phyloP scores from a whole-genome alignment of 2,113 vertebrate genomes.

The Eulemur macaco region DNA sequence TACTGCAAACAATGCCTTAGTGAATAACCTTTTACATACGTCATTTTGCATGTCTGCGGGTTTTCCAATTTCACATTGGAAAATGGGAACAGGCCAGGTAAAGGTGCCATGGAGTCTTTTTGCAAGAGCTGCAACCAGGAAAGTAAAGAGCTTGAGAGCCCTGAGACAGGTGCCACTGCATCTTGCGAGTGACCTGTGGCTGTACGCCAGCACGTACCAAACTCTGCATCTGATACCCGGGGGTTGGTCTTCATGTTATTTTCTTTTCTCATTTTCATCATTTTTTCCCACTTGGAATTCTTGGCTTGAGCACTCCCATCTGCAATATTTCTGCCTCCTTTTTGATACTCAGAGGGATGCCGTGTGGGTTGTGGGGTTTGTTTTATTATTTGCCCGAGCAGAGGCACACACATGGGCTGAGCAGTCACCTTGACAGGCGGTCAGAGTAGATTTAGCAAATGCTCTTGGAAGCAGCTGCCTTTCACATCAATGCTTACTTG shows the following conservation, averaged over 20 bases:
- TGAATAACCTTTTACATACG: background rate
- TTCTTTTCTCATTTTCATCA: background rate
- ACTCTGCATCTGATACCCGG: background rate
- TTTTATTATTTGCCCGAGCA: background rate
- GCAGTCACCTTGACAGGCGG: conserved; percentile 2
- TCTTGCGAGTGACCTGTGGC: background rate
- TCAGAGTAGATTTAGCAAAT: conserved; percentile 10
- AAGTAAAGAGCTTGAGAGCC: background rate
- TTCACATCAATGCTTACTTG: conserved; percentile 68
- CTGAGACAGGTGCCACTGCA: background rate
- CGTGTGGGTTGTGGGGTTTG: background rate
- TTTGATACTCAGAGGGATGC: background rate
- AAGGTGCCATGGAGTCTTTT: background rate
- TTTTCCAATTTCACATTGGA: background rate
- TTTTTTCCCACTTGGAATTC: background rate
- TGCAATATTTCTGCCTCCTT: background rate
- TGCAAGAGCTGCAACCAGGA: background rate
- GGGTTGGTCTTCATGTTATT: background rate
- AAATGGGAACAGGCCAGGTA: background rate
- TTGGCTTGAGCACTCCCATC: background rate
- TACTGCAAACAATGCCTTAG: background rate
- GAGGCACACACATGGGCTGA: background rate
- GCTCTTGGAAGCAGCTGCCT: conserved; percentile 8
- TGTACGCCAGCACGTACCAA: background rate
- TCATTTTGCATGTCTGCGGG: background rate